Percentiles rank a stretch among this genome's conserved stretches.
phyloP scores from a whole-genome alignment of 30 jellyfish, hydroid and myxozoan species.

The Haliclystus octoradiatus region DNA sequence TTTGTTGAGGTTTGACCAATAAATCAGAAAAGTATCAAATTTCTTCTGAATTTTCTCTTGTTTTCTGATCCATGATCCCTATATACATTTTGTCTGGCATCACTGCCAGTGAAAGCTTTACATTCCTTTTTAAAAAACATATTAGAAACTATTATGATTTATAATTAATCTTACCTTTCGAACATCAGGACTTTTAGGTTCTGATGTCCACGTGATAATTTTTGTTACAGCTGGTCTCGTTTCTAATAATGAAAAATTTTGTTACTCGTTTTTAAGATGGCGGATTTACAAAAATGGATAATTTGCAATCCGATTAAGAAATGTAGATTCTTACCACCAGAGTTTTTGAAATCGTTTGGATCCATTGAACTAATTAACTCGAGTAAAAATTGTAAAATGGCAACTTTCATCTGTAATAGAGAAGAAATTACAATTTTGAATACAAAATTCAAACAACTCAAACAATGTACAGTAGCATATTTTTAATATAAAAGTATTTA shows the following conservation, averaged over 20 bases:
- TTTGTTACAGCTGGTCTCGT: constrained; percentile 80
- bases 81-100: no score
- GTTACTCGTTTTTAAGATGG: neutral
- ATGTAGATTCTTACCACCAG: constrained; percentile 32
- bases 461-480: no score
- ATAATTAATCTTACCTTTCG: no score
- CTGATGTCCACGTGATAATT: constrained; percentile 90
- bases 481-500: no score
- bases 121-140: no score
- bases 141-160: no score
- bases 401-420: constrained; percentile 40
- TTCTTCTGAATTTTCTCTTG: no score
- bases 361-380: constrained; percentile 78
- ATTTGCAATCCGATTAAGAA: neutral
- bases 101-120: no score
- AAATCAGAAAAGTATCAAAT: no score
- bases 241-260: constrained; percentile 9
- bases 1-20: no score
- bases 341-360: constrained; percentile 75
- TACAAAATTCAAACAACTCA: no score
- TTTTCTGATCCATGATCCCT: no score
- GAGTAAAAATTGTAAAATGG: constrained; percentile 53
- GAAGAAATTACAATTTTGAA: neutral
- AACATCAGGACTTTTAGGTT: constrained; percentile 92
- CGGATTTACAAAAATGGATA: neutral